Percentiles rank a stretch among this genome's conserved stretches.
These are phyloP conservation scores for Drosophila algonquin DNA, from an alignment of 2,888 invertebrate species.

Conservation along the genomic window DNA sequence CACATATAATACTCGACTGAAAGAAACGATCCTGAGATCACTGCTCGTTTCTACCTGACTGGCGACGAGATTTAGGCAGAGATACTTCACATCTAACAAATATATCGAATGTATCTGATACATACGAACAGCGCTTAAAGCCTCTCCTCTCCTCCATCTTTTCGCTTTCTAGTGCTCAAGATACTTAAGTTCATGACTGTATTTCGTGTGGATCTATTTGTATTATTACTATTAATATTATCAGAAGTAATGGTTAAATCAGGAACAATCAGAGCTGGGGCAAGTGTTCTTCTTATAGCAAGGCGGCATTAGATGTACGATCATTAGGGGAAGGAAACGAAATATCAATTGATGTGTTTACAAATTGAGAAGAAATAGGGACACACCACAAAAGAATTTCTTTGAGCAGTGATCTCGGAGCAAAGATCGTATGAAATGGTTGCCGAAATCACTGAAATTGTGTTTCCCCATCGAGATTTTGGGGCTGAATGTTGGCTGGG, in stretches of 20 bases:
- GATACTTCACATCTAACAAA: too few relatives aligned
- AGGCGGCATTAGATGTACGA: too few relatives aligned
- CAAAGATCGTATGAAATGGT: conserved; percentile 6
- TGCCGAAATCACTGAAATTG: not conserved
- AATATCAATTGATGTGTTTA: not conserved
- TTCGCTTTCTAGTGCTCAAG: too few relatives aligned
- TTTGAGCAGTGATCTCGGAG: not conserved
- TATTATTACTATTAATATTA: not conserved
- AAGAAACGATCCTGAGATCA: not conserved
- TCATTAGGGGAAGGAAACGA: not conserved
- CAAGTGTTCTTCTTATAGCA: too few relatives aligned
- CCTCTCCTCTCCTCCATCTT: too few relatives aligned
- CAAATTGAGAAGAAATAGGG: not conserved
- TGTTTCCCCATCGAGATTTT: conserved; percentile 24
- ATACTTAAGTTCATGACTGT: not conserved
- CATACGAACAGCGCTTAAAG: too few relatives aligned
- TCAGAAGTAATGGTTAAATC: not conserved
- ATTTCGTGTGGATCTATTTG: too few relatives aligned
- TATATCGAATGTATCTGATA: too few relatives aligned
- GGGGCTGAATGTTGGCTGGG: not conserved
- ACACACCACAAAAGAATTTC: not conserved
- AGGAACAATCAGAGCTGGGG: too few relatives aligned
- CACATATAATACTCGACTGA: not conserved
- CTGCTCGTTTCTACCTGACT: not conserved
- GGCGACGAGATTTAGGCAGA: not conserved